phyloP scores from a whole-genome alignment of 2,113 vertebrate genomes.

The Craseonycteris thonglongyai region DNA sequence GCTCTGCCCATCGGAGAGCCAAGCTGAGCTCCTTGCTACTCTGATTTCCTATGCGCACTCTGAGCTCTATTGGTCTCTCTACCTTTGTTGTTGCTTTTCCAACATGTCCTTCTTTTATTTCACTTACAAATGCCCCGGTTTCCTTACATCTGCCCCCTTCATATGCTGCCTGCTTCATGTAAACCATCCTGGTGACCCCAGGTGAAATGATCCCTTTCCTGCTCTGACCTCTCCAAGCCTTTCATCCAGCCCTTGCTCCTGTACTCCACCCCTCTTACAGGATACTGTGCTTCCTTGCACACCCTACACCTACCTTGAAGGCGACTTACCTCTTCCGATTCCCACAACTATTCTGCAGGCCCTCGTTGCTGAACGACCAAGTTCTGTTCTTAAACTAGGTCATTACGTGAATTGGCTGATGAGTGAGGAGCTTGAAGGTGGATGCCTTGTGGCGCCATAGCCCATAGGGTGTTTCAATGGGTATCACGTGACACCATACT shows the following conservation, averaged over 20 bases:
- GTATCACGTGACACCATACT: too few species aligned
- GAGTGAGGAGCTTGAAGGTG: too few species aligned
- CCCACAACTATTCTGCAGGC: too few species aligned
- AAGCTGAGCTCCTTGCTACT: rapidly evolving
- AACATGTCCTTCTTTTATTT: not conserved
- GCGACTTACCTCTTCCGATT: not conserved
- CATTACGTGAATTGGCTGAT: too few species aligned
- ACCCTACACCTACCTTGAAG: not conserved
- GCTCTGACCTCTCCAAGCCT: not conserved
- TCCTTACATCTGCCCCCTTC: not conserved
- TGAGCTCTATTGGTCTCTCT: not conserved
- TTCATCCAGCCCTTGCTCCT: too few species aligned
- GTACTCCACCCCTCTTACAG: not conserved
- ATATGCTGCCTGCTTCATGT: not conserved
- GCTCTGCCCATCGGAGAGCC: not conserved
- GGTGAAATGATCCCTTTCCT: not conserved
- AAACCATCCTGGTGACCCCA: not conserved
- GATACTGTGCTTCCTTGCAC: not conserved
- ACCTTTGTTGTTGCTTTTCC: not conserved
- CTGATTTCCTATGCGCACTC: rapidly evolving
- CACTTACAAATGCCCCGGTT: not conserved
- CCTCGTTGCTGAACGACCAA: too few species aligned
- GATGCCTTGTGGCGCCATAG: too few species aligned
- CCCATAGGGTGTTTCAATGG: too few species aligned
- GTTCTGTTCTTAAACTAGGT: too few species aligned